Evolutionary conservation across 2,888 invertebrate genomes (phyloP), one percentile per base, ranked within the genome.

Genomic region (Parthenolecanium corni): DNA sequence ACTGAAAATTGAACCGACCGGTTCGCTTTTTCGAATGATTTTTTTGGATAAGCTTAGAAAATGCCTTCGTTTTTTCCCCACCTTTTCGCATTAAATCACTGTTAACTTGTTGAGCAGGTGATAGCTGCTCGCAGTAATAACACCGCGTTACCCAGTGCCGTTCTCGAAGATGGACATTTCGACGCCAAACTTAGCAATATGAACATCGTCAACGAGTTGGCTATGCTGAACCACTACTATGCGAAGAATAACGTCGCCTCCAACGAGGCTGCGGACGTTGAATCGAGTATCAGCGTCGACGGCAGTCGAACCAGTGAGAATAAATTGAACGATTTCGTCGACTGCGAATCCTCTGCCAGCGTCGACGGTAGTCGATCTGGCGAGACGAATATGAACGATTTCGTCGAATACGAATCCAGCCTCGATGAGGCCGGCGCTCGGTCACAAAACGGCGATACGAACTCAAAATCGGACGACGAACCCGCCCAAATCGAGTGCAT

Each of bases 271-370:
- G 40, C 21, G 23, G 61, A 61, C 21, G 38, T 61, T 21, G 61
- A 61, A 21, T 61, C 61, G n/a, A 61, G 51, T 38, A 40, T 61
- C 16, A 61, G 61, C 40, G 40, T 61, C 5, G 61, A 61, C 16
- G 61, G 51, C 14, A 61, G 61, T 16, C 51, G 61, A 36, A 61
- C 61, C 16, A 61, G 61, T 20, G 61, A 61, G 23, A 61, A 61
- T 51, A 31, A 61, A 51, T 11, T 61, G 16, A 61, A 51, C 40
- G 61, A 61, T 61, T 61, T 61, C 12, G 61, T 51, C 9, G 61
- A 61, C 18, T 61, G 9, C 40, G 61, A 61, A 23, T 61, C 61
- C n/a, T 49, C 38, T 18, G 14, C 49, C 23, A 61, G 61, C 12
- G 24, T 61, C 3, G 61, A 51, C 16, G 61, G 23, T 23, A 61